Conservation (phyloP, 2,113 vertebrate species). For the Microtus ochrogaster region DNA sequence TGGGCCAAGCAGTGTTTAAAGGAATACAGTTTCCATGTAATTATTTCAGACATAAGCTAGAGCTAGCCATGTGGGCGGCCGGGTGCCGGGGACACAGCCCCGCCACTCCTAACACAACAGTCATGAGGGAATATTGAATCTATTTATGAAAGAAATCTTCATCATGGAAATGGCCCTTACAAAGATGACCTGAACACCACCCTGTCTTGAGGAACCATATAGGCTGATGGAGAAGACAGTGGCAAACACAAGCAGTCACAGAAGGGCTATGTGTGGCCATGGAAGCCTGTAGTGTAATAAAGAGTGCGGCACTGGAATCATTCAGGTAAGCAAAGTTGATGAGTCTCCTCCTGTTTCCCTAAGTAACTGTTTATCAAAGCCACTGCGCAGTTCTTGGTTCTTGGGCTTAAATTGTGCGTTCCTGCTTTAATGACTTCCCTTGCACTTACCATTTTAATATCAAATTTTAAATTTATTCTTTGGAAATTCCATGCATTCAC, state of each 20-base stretch:
- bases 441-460: not conserved
- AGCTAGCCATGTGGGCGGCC: too few relatives aligned
- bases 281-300: rapidly evolving
- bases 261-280: not conserved
- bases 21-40: too few relatives aligned
- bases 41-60: too few relatives aligned
- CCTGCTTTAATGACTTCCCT: not conserved
- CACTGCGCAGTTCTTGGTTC: not conserved
- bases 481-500: not conserved
- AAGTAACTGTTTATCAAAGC: not conserved
- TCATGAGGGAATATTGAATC: not conserved
- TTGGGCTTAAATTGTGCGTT: not conserved
- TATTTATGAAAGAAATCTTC: not conserved
- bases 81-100: too few relatives aligned
- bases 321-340: not conserved
- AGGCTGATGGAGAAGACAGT: not conserved
- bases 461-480: not conserved
- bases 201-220: not conserved
- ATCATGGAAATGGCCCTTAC: not conserved
- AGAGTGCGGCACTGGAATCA: rapidly evolving
- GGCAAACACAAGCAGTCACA: not conserved
- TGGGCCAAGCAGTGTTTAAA: too few relatives aligned
- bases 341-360: not conserved
- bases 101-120: too few relatives aligned
- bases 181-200: not conserved